Evolutionary conservation across 1,140 invertebrate species (phyloP).

Genomic region (Lordiphosa collinella): DNA sequence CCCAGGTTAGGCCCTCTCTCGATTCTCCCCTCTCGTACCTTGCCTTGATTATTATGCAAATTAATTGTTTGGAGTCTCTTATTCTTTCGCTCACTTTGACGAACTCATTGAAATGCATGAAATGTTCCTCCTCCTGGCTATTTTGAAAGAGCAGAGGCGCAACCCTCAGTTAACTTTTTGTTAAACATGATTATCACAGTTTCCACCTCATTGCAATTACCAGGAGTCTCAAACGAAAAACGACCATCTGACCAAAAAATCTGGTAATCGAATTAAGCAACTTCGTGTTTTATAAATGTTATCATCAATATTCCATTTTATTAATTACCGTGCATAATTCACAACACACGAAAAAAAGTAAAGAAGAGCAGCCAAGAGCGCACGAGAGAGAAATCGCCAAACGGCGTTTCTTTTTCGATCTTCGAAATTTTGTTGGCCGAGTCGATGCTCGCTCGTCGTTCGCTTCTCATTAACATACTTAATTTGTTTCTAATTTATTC

Average conservation of each 20-base stretch:
- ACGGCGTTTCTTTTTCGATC: conserved; percentile 14
- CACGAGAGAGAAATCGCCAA: conserved; percentile 36
- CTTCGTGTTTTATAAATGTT: conserved; percentile 78
- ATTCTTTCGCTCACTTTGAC: conserved; percentile 45
- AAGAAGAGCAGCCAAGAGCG: conserved; percentile 3
- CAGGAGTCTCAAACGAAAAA: conserved; percentile 25
- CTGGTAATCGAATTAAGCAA: conserved; percentile 76
- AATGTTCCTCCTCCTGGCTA: conserved; percentile 22
- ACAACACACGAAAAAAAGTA: too few relatives aligned
- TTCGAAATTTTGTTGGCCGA: too few relatives aligned
- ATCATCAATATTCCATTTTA: conserved; percentile 78
- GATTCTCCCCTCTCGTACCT: neutral
- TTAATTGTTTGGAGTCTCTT: conserved; percentile 55
- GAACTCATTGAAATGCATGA: conserved; percentile 75
- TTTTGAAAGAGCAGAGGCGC: neutral
- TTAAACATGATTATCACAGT: conserved; percentile 77
- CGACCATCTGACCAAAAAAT: conserved; percentile 31
- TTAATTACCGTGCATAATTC: conserved; percentile 76
- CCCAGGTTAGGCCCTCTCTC: conserved; percentile 18
- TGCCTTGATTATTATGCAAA: conserved; percentile 71
- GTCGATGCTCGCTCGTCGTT: conserved; percentile 3
- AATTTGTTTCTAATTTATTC: conserved; percentile 77
- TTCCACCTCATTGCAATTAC: conserved; percentile 71
- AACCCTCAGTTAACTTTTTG: conserved; percentile 22
- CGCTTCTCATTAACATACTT: conserved; percentile 70